phyloP scores from a whole-genome alignment of 2,888 invertebrate genomes.

The Augochlorella aurata region DNA sequence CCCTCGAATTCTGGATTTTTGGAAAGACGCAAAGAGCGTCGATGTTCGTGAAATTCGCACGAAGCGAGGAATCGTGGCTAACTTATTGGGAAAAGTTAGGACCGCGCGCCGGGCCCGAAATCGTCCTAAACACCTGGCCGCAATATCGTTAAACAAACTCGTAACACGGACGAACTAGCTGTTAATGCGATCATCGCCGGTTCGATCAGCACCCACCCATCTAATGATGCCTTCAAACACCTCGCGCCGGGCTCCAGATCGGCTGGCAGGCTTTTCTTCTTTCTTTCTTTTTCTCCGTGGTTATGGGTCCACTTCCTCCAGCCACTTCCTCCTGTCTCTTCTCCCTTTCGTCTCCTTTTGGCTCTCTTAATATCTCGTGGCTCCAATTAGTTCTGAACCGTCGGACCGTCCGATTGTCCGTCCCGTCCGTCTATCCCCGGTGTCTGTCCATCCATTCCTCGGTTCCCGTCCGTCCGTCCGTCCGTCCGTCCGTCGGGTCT shows the following conservation, averaged over 20 bases:
- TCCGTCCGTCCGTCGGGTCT: background rate
- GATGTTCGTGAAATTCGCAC: too few species aligned
- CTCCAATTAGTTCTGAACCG: conserved; percentile 81
- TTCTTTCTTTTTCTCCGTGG: conserved; percentile 32
- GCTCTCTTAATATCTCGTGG: conserved; percentile 78
- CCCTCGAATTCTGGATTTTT: background rate
- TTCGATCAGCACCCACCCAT: conserved; percentile 62
- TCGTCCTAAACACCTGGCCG: conserved; percentile 19
- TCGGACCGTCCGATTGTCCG: conserved; percentile 66
- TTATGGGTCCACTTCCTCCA: conserved; percentile 9
- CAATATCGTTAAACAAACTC: conserved; percentile 70
- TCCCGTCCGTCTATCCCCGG: conserved; percentile 45
- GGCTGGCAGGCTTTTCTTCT: conserved; percentile 27
- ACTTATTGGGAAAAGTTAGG: too few species aligned
- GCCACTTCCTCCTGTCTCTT: conserved; percentile 51
- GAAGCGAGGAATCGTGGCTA: too few species aligned
- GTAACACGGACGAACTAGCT: conserved; percentile 63
- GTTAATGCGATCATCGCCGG: conserved; percentile 63
- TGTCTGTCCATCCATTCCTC: conserved; percentile 61
- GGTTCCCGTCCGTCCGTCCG: conserved; percentile 45
- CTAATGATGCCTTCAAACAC: conserved; percentile 59
- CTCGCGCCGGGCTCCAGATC: conserved; percentile 42
- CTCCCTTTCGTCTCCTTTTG: conserved; percentile 54
- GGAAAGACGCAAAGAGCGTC: too few species aligned
- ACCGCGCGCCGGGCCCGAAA: background rate